Evolutionary conservation across 2,113 vertebrate species (phyloP), one percentile per base, ranked within the genome.

Genomic region (Ammospiza nelsoni): DNA sequence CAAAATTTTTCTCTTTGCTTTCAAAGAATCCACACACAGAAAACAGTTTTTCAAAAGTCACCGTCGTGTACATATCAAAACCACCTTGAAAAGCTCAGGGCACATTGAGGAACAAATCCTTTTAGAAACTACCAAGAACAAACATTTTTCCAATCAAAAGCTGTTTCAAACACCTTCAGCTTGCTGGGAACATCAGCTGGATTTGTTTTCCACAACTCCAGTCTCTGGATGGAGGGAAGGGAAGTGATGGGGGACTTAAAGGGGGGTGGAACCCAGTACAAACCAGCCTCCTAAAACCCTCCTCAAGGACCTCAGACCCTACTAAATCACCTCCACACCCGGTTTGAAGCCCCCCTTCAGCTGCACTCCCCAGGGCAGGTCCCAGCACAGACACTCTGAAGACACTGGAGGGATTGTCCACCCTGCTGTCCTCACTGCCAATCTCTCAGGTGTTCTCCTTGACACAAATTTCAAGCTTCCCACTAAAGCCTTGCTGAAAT

Each of bases 31-130:
- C 43, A 17, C 48, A 80, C 0, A 10, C 0, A 87, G 37, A 46
- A 59, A 72, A 84, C 15, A 35, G 65, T 94, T 88, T 90, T 69
- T 80, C 81, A 92, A 76, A 94, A 93, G 82, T 80, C 61, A 71
- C 67, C 44, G 33, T 33, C 6, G 0, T 3, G 4, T 37, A 55
- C 29, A 18, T 82, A 77, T 71, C 90, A 90, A 93, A 96, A 86
- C n/a, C 35, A 77, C 39, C 66, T 77, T 81, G 72, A 83, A 80
- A 83, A 88, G 94, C 68, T 86, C 24, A 2, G 68, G 43, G 68
- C 59, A 80, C 33, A 4, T 7, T 52, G 79, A 92, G 68, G 29
- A 86, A 71, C 57, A 80, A 92, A 89, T 86, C 68, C 46, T 86
- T 86, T 92, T 4, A 94, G 76, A 74, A 92, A 80, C 51, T 31